Conservation (phyloP, 1,140 invertebrate genomes). For the Apis dorsata region DNA sequence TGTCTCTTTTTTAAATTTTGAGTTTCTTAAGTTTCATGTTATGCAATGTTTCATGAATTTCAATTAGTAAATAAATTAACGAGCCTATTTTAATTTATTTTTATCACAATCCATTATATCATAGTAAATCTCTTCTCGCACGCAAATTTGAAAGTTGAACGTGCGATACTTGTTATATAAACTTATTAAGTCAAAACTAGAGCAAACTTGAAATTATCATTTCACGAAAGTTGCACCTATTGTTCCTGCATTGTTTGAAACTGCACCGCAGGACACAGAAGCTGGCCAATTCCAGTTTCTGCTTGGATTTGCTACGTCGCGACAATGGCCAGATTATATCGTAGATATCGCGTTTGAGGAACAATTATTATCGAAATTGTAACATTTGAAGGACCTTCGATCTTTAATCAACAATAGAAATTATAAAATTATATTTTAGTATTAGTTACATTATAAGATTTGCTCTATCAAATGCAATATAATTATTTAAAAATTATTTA, state of each 20-base stretch:
- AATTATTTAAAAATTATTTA: neutral
- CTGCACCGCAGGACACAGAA: conserved; percentile 32
- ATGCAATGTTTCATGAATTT: too few relatives aligned
- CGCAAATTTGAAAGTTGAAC: neutral
- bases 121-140: neutral
- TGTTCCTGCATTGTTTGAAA: conserved; percentile 44
- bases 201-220: conserved; percentile 29
- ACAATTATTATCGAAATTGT: neutral
- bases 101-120: too few relatives aligned
- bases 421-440: neutral
- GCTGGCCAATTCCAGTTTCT: conserved; percentile 42
- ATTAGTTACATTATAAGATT: neutral
- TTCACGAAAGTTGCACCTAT: conserved; percentile 32
- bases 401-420: neutral
- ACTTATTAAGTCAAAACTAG: conserved; percentile 5
- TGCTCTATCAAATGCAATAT: neutral
- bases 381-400: neutral
- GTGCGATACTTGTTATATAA: neutral
- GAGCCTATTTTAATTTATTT: too few relatives aligned
- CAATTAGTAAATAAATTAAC: too few relatives aligned
- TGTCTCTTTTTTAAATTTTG: too few relatives aligned
- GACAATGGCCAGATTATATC: conserved; percentile 46
- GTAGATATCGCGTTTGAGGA: neutral
- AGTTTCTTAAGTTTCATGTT: too few relatives aligned
- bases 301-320: conserved; percentile 45